Base-by-base conservation (phyloP, 2,113 vertebrate species). In the Actenoides hombroni region DNA sequence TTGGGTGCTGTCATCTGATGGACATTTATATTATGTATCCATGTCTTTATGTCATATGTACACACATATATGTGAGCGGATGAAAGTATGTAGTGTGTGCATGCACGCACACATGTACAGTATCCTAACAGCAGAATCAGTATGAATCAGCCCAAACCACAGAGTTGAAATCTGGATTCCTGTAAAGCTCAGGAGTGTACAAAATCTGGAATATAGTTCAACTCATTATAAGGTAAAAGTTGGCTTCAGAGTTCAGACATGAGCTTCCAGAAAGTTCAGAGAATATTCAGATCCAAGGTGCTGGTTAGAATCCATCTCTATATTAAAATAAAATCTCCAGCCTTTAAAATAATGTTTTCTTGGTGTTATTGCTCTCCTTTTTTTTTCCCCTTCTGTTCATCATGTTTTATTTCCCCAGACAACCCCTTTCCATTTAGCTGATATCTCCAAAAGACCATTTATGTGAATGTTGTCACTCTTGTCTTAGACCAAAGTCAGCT, bases 121-220 rank as follows among this genome's bases (percentile, higher is more conserved):
- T 64, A 64, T n/a, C 75, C 71, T 57, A 84, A 57, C n/a, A 76
- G 65, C 18, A 56, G 16, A 61, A 26, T 73, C 64, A 71, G 9
- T 33, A 61, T 49, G 67, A 67, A 49, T 87, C 35, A 44, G 39
- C 56, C 76, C 73, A 94, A 93, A 84, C 86, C 65, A 17, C 95
- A 79, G 70, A 78, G 37, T 2, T 86, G 65, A 76, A 78, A 77
- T 91, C 56, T 79, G 65, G 44, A 76, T 92, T 91, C 92, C 65
- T 93, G 1, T 86, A 89, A 93, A 86, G 69, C 81, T 91, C 60
- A n/a, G 33, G 56, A 90, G 46, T 70, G 28, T 80, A 88, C 39
- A 71, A 77, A 87, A 44, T 83, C 90, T 95, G 91, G 69, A 84
- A 90, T 94, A 84, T 9, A 92, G 86, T 76, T 96, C 86, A 96